Percentiles rank a stretch among this genome's conserved stretches.
These are phyloP conservation scores for Fregata magnificens DNA, from an alignment of 2,113 vertebrate species.

Conservation along the genomic window DNA sequence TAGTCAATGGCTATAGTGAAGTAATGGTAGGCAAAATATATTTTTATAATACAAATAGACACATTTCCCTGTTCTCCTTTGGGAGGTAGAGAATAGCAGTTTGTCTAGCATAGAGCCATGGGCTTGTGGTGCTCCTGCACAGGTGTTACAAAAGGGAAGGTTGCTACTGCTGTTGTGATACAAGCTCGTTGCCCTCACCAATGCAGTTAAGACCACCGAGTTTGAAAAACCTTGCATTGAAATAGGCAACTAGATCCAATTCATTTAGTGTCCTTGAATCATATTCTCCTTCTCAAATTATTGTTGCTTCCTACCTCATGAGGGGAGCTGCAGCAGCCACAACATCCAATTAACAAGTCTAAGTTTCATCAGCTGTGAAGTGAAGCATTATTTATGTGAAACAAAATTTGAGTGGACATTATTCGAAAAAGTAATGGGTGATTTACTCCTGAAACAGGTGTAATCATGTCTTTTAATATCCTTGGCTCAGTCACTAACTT, in stretches of 20 bases:
- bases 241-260: not conserved
- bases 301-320: not conserved
- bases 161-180: not conserved
- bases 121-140: not conserved
- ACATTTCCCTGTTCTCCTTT: not conserved
- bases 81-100: not conserved
- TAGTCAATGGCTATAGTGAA: not conserved
- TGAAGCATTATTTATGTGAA: not conserved
- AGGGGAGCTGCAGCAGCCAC: not conserved
- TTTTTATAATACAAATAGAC: not conserved
- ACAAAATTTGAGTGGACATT: not conserved
- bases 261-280: not conserved
- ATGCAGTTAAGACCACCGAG: not conserved
- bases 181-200: not conserved
- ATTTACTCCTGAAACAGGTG: not conserved
- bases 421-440: not conserved
- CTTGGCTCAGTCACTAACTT: not conserved
- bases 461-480: not conserved
- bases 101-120: not conserved
- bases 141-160: not conserved
- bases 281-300: not conserved
- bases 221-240: not conserved
- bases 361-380: not conserved
- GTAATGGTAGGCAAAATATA: not conserved
- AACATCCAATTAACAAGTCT: not conserved